Evolutionary conservation across 2,888 invertebrate species (phyloP).

Genomic region (Himalopsyche kuldschensis): DNA sequence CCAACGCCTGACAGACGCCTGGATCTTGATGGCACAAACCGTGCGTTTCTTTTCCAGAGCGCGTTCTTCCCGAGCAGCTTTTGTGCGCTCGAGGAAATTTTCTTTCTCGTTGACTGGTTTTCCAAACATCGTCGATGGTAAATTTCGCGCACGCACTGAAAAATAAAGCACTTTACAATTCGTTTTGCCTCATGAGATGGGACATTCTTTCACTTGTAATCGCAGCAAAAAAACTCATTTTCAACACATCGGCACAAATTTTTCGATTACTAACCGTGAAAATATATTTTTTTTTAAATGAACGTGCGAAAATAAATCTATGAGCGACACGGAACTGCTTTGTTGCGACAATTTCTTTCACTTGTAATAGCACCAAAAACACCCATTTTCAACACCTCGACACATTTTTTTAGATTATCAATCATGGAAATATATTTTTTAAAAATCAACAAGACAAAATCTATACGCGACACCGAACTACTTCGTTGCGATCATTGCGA

Average conservation of each 20-base stretch:
- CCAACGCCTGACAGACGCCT: conserved; percentile 76
- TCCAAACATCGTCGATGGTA: conserved; percentile 60
- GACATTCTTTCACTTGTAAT: background rate
- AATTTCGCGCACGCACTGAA: background rate
- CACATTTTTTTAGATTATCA: background rate
- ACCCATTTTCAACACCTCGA: background rate
- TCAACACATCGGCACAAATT: background rate
- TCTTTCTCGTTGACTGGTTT: conserved; percentile 69
- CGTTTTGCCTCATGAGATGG: background rate
- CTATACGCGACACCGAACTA: background rate
- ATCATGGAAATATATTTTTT: background rate
- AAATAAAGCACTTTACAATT: background rate
- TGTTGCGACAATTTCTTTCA: too few relatives aligned
- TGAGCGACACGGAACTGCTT: too few relatives aligned
- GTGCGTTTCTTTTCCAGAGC: conserved; percentile 82
- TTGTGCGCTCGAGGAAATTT: conserved; percentile 85
- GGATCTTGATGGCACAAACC: conserved; percentile 72
- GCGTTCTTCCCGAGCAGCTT: conserved; percentile 87
- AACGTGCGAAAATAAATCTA: too few relatives aligned
- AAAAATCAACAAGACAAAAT: background rate
- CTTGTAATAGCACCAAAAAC: background rate
- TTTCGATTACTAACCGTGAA: background rate
- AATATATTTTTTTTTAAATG: too few relatives aligned
- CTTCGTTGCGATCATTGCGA: background rate
- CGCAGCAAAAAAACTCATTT: background rate